A percentile compares a stretch with the other conserved stretches of the same genome.
phyloP scores from a whole-genome alignment of 2,113 vertebrate genomes.

The Thalassarche chlororhynchos region DNA sequence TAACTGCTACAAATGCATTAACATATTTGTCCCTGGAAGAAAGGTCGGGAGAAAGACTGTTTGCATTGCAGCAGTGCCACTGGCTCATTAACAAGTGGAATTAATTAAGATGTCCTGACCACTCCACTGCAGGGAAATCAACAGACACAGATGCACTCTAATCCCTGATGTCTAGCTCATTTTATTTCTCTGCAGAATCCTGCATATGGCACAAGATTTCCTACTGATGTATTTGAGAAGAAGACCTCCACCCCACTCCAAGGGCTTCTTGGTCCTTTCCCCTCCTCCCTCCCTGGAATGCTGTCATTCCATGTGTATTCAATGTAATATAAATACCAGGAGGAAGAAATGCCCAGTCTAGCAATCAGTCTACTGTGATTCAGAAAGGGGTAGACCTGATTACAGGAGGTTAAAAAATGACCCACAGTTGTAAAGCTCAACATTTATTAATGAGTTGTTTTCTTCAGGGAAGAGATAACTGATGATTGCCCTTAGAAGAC shows the following conservation, averaged over 20 bases:
- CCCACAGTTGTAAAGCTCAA: background rate
- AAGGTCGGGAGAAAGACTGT: background rate
- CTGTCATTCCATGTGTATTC: background rate
- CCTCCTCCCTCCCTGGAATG: background rate
- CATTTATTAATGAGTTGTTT: background rate
- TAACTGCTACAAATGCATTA: background rate
- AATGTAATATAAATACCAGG: rapidly evolving
- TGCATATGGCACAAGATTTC: background rate
- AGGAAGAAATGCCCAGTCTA: background rate
- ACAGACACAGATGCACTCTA: background rate
- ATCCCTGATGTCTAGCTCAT: background rate
- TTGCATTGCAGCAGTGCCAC: background rate
- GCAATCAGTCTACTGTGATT: background rate
- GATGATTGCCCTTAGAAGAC: background rate
- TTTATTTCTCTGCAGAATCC: background rate
- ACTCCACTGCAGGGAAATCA: background rate
- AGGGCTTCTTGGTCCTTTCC: background rate
- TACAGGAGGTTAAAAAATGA: background rate
- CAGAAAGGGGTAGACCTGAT: background rate
- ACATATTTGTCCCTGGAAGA: background rate
- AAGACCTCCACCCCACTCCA: background rate
- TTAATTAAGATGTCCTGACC: background rate
- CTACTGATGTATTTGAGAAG: background rate
- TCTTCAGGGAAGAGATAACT: background rate
- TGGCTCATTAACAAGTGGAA: background rate